A percentile compares a stretch with the other conserved stretches of the same genome.
These are phyloP conservation scores for Basileuterus tristriatus DNA, from an alignment of 2,797 vertebrate genomes.

Conservation along the genomic window DNA sequence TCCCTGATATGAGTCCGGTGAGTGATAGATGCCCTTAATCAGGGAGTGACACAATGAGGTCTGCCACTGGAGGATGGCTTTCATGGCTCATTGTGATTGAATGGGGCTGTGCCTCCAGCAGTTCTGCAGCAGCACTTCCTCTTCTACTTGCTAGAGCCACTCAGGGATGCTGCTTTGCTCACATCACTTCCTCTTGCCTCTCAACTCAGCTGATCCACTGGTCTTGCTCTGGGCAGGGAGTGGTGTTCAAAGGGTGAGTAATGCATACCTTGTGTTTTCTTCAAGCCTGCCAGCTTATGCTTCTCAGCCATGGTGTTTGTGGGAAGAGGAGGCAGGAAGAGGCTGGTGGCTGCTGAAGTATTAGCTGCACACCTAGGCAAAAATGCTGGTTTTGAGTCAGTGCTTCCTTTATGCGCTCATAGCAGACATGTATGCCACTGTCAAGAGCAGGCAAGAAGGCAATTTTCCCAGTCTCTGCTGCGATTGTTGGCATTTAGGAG, in stretches of 20 bases:
- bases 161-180: not conserved
- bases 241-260: not conserved
- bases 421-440: not conserved
- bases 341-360: not conserved
- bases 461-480: not conserved
- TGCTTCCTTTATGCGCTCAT: not conserved
- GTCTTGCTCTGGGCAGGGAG: not conserved
- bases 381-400: not conserved
- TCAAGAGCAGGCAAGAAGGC: not conserved
- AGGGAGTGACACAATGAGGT: not conserved
- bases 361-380: conserved; percentile 13
- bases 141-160: not conserved
- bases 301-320: not conserved
- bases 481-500: not conserved
- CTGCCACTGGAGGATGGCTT: not conserved
- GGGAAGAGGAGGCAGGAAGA: not conserved
- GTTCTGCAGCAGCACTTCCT: not conserved
- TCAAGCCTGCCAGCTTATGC: not conserved
- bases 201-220: not conserved
- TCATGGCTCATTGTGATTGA: not conserved
- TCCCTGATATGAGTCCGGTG: not conserved
- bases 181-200: not conserved
- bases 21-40: not conserved
- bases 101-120: not conserved
- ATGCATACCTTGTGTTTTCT: conserved; percentile 1